These are phyloP conservation scores for Limnephilus rhombicus DNA, from an alignment of 2,888 invertebrate genomes.

Conservation along the genomic window DNA sequence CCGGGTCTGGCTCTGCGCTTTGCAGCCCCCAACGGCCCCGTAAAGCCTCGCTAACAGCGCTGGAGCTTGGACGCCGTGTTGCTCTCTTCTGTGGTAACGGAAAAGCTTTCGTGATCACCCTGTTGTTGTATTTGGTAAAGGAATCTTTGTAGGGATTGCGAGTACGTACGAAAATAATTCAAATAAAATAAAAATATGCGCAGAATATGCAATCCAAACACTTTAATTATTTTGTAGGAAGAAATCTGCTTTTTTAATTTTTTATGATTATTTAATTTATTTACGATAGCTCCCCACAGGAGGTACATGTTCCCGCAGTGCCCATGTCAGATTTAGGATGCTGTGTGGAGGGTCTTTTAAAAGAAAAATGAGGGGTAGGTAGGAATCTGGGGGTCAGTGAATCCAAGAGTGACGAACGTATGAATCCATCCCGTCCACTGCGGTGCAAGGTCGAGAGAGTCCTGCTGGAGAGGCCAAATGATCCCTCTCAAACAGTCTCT, in stretches of 20 bases:
- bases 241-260: neutral
- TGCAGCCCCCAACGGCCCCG: neutral
- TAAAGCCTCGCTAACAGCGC: neutral
- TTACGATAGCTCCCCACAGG: too few relatives aligned
- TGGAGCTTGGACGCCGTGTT: neutral
- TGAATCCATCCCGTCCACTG: too few relatives aligned
- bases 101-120: neutral
- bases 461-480: too few relatives aligned
- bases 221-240: neutral
- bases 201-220: neutral
- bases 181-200: neutral
- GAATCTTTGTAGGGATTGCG: neutral
- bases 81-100: neutral
- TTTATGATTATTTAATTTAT: too few relatives aligned
- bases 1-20: neutral
- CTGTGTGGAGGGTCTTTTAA: too few relatives aligned
- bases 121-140: neutral
- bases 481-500: too few relatives aligned
- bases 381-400: too few relatives aligned
- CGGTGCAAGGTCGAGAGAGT: too few relatives aligned
- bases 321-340: too few relatives aligned
- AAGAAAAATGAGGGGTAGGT: too few relatives aligned
- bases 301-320: too few relatives aligned
- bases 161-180: neutral
- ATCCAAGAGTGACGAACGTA: too few relatives aligned